Evolutionary conservation across 2,888 invertebrate genomes (phyloP).

Genomic region (Thymelicus acteon): DNA sequence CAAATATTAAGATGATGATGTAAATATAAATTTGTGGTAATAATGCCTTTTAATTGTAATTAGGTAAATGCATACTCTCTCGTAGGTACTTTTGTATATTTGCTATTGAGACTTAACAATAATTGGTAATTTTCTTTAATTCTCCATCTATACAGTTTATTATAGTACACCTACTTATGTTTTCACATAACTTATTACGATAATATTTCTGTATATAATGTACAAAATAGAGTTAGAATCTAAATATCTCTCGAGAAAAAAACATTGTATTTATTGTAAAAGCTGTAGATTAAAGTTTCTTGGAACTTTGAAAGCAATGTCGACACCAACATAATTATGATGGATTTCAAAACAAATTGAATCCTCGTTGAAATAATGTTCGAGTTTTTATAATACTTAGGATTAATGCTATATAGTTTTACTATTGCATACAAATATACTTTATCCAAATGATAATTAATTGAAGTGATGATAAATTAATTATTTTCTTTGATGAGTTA

Average conservation of each 20-base stretch:
- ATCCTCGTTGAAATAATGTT: constrained; percentile 9
- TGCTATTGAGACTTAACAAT: too few species aligned
- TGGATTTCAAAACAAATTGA: constrained; percentile 28
- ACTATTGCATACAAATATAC: not conserved
- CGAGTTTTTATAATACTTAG: constrained; percentile 13
- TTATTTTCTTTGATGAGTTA: not conserved
- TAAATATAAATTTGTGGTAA: too few species aligned
- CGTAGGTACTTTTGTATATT: too few species aligned
- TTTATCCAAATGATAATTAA: not conserved
- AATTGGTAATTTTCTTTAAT: too few species aligned
- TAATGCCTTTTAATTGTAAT: too few species aligned
- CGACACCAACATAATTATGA: constrained; percentile 36
- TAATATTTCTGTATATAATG: not conserved
- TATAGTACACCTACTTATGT: too few species aligned
- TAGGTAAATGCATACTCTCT: too few species aligned
- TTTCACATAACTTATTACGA: too few species aligned
- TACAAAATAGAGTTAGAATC: constrained; percentile 21
- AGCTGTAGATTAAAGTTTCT: constrained; percentile 31
- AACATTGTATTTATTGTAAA: constrained; percentile 31
- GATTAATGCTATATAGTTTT: constrained; percentile 8
- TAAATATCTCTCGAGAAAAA: constrained; percentile 20
- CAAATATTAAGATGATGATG: too few species aligned
- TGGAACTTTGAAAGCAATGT: constrained; percentile 28
- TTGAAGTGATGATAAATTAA: too few species aligned
- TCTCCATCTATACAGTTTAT: too few species aligned